Evolutionary conservation across 1,140 invertebrate genomes (phyloP).

Genomic region (Tetramorium simillimum): DNA sequence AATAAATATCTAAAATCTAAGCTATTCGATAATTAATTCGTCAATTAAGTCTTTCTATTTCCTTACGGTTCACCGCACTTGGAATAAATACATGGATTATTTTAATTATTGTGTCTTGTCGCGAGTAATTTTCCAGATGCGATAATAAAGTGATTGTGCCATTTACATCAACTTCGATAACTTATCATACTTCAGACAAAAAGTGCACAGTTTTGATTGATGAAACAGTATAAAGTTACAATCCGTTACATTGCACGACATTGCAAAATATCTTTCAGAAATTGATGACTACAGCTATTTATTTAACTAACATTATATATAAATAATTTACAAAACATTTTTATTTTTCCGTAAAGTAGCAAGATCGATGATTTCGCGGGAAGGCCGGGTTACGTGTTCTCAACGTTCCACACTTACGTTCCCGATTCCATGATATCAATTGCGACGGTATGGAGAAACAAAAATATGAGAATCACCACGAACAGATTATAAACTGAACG

Average conservation of each 20-base stretch:
- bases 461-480: conserved; percentile 91
- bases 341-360: neutral
- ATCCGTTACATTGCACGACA: neutral
- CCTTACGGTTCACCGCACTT: neutral
- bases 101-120: neutral
- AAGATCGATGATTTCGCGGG: neutral
- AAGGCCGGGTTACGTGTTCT: neutral
- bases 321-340: neutral
- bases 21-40: neutral
- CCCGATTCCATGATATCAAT: conserved; percentile 91
- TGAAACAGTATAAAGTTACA: neutral
- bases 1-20: neutral
- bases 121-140: neutral
- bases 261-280: neutral
- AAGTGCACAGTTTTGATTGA: neutral
- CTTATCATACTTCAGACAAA: neutral
- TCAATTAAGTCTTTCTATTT: neutral
- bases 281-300: neutral
- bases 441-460: conserved; percentile 90
- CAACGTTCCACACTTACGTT: conserved; percentile 87
- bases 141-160: neutral
- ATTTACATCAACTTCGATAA: neutral
- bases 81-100: neutral
- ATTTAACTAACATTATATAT: neutral
- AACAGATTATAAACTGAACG: conserved; percentile 94